phyloP scores from a whole-genome alignment of 1,140 invertebrate species.

The Rhagoletis zephyria region DNA sequence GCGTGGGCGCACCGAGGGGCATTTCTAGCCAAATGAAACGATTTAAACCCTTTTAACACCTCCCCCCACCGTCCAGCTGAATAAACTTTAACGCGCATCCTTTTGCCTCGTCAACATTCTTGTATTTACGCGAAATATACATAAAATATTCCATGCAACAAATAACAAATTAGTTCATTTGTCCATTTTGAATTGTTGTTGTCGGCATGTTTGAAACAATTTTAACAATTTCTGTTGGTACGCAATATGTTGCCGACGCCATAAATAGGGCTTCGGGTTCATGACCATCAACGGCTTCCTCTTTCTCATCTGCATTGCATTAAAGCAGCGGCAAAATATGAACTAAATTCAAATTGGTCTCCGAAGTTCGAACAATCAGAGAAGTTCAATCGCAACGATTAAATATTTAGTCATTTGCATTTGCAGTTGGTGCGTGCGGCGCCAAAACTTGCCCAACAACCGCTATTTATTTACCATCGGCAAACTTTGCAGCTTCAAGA shows the following conservation, averaged over 20 bases:
- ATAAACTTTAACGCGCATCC: neutral
- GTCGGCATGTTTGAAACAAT: constrained; percentile 31
- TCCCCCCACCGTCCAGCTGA: neutral
- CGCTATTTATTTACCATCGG: constrained; percentile 10
- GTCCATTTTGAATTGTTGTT: neutral
- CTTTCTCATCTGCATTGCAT: neutral
- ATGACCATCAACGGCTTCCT: neutral
- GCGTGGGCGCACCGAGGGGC: neutral
- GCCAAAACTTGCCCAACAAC: constrained; percentile 14
- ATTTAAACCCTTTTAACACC: neutral
- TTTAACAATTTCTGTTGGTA: neutral
- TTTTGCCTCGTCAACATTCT: neutral
- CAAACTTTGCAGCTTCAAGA: constrained; percentile 27
- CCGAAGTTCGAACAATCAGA: neutral
- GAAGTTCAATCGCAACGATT: constrained; percentile 43
- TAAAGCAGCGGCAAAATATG: constrained; percentile 4
- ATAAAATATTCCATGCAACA: constrained; percentile 34
- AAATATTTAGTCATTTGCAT: constrained; percentile 28
- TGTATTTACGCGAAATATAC: neutral
- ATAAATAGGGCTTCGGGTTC: neutral
- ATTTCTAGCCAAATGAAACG: neutral
- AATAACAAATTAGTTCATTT: constrained; percentile 51
- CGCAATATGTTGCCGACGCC: neutral
- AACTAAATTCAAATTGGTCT: constrained; percentile 28
- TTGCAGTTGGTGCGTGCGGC: neutral